These are phyloP conservation scores for Cephalophus harveyi DNA, from an alignment of 2,113 vertebrate genomes.

Conservation along the genomic window DNA sequence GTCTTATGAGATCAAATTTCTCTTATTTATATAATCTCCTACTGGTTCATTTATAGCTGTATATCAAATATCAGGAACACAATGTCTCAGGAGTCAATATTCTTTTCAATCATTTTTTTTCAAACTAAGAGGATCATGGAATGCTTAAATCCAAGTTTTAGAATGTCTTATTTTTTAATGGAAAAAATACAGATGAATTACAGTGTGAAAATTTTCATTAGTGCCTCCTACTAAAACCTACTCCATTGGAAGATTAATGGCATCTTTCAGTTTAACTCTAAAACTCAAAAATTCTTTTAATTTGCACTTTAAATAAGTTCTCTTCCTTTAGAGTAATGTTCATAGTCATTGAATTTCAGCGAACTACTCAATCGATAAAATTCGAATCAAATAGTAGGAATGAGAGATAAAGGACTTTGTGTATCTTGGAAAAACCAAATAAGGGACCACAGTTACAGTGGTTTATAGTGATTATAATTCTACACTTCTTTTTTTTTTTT, in stretches of 20 bases:
- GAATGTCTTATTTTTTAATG: neutral
- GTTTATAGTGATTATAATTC: neutral
- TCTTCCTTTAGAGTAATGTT: conserved; percentile 10
- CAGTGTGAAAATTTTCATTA: neutral
- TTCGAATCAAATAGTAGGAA: neutral
- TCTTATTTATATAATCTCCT: neutral
- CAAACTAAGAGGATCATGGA: neutral
- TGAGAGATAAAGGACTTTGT: conserved; percentile 27
- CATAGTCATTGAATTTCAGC: conserved; percentile 33
- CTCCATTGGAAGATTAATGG: neutral
- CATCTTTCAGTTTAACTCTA: neutral
- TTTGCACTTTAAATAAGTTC: conserved; percentile 26
- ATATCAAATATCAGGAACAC: neutral
- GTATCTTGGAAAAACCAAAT: neutral
- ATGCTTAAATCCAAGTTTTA: conserved; percentile 11
- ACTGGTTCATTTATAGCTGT: neutral
- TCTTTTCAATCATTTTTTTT: neutral
- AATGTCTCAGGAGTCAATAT: neutral
- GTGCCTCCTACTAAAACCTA: neutral
- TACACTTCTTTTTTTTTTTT: conserved; percentile 33
- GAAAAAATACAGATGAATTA: neutral
- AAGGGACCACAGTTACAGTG: neutral
- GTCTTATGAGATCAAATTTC: neutral
- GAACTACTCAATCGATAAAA: neutral
- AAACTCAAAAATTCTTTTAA: conserved; percentile 23